These are phyloP conservation scores for Tipula lateralis DNA, from an alignment of 2,888 invertebrate species.

Conservation along the genomic window DNA sequence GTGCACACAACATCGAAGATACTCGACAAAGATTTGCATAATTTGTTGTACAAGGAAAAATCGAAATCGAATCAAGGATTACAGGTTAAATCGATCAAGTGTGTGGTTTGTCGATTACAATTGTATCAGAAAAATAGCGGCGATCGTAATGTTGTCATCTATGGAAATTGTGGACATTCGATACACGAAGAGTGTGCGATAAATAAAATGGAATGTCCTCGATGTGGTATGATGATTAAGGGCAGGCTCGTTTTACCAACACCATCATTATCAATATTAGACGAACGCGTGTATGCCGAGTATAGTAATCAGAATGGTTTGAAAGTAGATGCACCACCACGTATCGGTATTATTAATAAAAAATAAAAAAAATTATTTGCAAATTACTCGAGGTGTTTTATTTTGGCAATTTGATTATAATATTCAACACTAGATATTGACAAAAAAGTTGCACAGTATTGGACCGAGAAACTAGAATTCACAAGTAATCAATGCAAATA, in stretches of 20 bases:
- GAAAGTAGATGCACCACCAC: conserved; percentile 47
- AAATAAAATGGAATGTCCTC: conserved; percentile 40
- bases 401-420: too few relatives aligned
- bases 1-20: conserved; percentile 62
- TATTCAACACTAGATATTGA: too few relatives aligned
- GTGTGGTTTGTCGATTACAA: conserved; percentile 44
- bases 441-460: too few relatives aligned
- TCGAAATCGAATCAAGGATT: conserved; percentile 43
- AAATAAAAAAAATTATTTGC: neutral
- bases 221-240: conserved; percentile 40
- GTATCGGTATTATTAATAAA: conserved; percentile 35
- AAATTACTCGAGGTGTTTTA: neutral
- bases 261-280: conserved; percentile 40
- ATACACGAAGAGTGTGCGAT: conserved; percentile 43
- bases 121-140: conserved; percentile 37
- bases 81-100: conserved; percentile 46
- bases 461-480: too few relatives aligned
- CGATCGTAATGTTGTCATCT: conserved; percentile 40
- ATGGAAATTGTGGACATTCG: conserved; percentile 46
- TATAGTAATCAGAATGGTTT: conserved; percentile 35
- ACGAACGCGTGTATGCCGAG: conserved; percentile 32
- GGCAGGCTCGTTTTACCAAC: conserved; percentile 40
- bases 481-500: too few relatives aligned
- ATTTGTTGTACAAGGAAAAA: conserved; percentile 43
- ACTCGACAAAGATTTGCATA: conserved; percentile 65